Percentiles rank a stretch among this genome's conserved stretches.
Conservation (phyloP, 1,140 invertebrate genomes). For the Archegozetes longisetosus region DNA sequence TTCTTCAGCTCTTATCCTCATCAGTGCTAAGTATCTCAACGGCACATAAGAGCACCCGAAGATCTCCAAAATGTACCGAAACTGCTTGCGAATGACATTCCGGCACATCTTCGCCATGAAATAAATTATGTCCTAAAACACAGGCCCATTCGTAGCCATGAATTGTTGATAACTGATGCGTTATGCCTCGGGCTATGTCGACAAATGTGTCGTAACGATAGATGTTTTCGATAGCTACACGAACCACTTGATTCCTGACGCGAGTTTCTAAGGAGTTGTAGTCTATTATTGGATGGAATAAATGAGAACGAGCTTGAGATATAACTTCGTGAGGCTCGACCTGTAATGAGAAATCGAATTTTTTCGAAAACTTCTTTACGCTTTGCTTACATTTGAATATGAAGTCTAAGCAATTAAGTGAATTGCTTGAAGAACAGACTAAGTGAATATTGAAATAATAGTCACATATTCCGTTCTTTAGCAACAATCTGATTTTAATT, state of each 20-base stretch:
- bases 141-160: background rate
- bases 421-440: too few relatives aligned
- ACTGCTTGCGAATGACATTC: background rate
- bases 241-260: background rate
- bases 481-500: too few relatives aligned
- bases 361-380: too few relatives aligned
- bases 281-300: background rate
- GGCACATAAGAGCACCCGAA: background rate
- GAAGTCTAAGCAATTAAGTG: too few relatives aligned
- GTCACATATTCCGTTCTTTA: too few relatives aligned
- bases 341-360: too few relatives aligned
- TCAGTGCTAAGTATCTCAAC: background rate
- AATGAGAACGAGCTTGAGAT: background rate
- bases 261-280: background rate
- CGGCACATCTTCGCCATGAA: background rate
- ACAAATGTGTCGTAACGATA: background rate
- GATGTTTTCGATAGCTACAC: background rate
- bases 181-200: background rate
- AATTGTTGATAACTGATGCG: background rate
- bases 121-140: background rate
- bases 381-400: too few relatives aligned
- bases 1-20: background rate
- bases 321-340: background rate
- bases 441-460: too few relatives aligned
- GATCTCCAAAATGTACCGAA: background rate